Conservation (phyloP, 2,888 invertebrate genomes). For the Eristalinus aeneus region DNA sequence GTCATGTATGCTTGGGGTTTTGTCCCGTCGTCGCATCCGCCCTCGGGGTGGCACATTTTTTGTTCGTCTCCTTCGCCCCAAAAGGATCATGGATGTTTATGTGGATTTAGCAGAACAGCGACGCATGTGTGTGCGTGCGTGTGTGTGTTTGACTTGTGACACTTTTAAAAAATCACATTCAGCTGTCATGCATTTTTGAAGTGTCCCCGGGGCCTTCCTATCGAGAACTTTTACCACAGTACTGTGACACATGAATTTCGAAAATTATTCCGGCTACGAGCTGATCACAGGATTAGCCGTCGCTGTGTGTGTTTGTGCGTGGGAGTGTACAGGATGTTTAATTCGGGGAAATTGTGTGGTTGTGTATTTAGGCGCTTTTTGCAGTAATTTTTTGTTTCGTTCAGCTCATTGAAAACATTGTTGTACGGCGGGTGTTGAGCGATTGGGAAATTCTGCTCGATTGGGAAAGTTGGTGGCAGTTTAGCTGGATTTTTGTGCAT, state of each 20-base stretch:
- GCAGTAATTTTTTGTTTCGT: neutral
- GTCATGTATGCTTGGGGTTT: neutral
- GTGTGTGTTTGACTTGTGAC: slow-evolving; percentile 1
- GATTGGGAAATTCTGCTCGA: neutral
- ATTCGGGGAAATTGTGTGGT: neutral
- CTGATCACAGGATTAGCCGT: neutral
- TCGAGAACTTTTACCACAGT: slow-evolving; percentile 6
- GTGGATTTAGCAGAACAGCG: slow-evolving; percentile 10
- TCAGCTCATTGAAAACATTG: slow-evolving; percentile 3
- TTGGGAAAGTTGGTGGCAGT: neutral
- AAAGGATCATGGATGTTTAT: slow-evolving; percentile 27
- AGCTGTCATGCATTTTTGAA: slow-evolving; percentile 24
- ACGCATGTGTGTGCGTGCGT: neutral
- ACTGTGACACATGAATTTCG: slow-evolving; percentile 9
- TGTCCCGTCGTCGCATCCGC: too few species aligned
- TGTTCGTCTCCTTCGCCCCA: neutral
- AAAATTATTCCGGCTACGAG: neutral
- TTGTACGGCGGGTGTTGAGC: neutral
- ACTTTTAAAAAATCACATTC: slow-evolving; percentile 41
- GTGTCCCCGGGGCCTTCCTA: neutral
- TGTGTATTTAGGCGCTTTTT: neutral
- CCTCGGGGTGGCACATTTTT: neutral
- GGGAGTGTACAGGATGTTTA: neutral
- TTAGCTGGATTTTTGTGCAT: neutral
- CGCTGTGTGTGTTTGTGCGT: neutral